Conservation (phyloP, 2,797 vertebrate species). For the Smutsia temminckii region DNA sequence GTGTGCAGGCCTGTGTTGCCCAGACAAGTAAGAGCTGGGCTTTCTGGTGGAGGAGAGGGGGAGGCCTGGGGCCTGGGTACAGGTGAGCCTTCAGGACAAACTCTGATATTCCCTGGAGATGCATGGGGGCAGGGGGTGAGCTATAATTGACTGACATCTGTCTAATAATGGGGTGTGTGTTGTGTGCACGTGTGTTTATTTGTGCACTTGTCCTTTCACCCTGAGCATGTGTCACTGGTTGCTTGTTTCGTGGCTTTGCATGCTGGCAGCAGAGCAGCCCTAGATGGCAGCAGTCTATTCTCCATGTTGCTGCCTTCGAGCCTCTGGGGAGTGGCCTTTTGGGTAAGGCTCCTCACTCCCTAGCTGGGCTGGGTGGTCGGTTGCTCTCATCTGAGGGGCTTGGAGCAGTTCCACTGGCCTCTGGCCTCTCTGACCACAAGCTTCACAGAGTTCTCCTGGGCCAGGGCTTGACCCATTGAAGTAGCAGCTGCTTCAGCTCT, state of each 20-base stretch:
- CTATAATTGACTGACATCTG: conserved; percentile 62
- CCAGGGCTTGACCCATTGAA: neutral
- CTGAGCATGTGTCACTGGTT: conserved; percentile 66
- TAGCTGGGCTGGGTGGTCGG: neutral
- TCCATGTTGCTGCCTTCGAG: neutral
- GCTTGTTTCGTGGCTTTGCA: conserved; percentile 79
- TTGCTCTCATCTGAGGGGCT: neutral
- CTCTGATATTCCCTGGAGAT: neutral
- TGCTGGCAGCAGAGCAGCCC: conserved; percentile 61
- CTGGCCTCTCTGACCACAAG: conserved; percentile 17
- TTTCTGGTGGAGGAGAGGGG: neutral
- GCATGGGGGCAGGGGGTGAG: conserved; percentile 56
- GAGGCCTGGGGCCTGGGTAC: neutral
- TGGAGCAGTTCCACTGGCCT: neutral
- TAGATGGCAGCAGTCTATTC: neutral
- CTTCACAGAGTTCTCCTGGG: conserved; percentile 9
- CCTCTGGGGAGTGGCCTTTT: neutral
- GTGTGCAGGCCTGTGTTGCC: neutral
- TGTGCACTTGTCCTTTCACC: conserved; percentile 33
- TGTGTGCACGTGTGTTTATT: conserved; percentile 34
- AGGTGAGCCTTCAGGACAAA: neutral
- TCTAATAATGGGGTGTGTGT: conserved; percentile 1
- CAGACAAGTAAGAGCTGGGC: neutral
- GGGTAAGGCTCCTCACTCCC: neutral
- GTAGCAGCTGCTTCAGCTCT: neutral